phyloP scores from a whole-genome alignment of 2,797 vertebrate species.

The Rallus crepitans region DNA sequence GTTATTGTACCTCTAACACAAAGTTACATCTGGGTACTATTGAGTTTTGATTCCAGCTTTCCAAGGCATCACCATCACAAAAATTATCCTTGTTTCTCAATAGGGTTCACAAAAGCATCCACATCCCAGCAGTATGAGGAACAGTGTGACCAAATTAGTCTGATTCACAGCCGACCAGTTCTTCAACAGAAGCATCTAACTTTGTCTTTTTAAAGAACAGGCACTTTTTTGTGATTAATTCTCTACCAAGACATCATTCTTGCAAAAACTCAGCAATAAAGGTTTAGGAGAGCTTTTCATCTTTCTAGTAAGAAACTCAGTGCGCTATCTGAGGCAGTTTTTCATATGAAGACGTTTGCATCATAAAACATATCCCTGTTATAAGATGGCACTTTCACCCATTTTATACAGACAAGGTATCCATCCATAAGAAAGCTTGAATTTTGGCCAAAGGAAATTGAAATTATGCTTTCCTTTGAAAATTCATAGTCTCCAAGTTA shows the following conservation, averaged over 20 bases:
- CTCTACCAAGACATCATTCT: not conserved
- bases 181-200: not conserved
- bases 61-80: not conserved
- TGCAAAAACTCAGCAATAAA: not conserved
- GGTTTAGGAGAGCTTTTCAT: not conserved
- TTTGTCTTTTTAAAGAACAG: not conserved
- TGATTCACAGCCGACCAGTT: not conserved
- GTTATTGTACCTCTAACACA: not conserved
- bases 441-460: not conserved
- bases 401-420: not conserved
- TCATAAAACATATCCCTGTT: not conserved
- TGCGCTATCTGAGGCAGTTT: not conserved
- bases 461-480: not conserved
- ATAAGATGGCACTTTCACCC: not conserved
- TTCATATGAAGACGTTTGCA: not conserved
- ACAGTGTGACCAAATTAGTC: not conserved
- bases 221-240: not conserved
- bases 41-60: too few species aligned
- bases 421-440: not conserved
- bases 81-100: not conserved
- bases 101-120: not conserved
- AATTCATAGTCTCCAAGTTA: not conserved
- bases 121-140: not conserved
- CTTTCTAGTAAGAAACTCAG: not conserved
- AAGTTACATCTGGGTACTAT: not conserved